Evolutionary conservation across 2,113 vertebrate genomes (phyloP), one percentile per base, ranked within the genome.

Genomic region (Tricholaema leucomelas): DNA sequence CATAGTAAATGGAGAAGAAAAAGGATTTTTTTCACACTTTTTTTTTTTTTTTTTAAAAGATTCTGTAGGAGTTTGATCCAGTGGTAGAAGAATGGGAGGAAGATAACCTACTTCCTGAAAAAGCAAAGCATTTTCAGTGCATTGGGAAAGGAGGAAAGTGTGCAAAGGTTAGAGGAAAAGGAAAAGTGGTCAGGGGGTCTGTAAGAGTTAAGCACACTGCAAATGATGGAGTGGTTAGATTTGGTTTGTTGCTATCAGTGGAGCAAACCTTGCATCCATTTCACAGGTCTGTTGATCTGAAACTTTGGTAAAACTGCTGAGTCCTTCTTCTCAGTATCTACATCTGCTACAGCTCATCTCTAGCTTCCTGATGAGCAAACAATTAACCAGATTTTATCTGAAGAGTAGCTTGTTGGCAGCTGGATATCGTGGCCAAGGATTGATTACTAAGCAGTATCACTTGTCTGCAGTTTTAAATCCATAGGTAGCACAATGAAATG

Each of bases 281-380:
- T 73, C 46, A 46, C 11, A 16, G n/a, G 7, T 23, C 52, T 70
- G 50, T 66, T 87, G 5, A 50, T 80, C 11, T 60, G 67, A 55
- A 88, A 77, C 50, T 36, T 48, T 2, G 2, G 44, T 73, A 85
- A 74, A 87, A 52, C 8, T 50, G 7, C 33, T 77, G 35, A 76
- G 30, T 77, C 52, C 38, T 87, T 63, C 66, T 92, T 95, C 75
- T 88, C 48, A 92, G 64, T 30, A 27, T 48, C 52, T 74, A 9
- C 75, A 80, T 79, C 84, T 96, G 81, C 78, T 89, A 1, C 50
- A 60, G 71, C 81, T 96, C 56, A 71, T 89, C 67, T 69, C 52
- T 40, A 31, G 42, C 38, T 91, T 92, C 48, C 46, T 74, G 60
- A 66, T 18, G 46, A 87, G 72, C 56, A 23, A 54, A 60, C 31